Base-by-base conservation (phyloP, 2,888 invertebrate species). In the Drosophila colorata region DNA sequence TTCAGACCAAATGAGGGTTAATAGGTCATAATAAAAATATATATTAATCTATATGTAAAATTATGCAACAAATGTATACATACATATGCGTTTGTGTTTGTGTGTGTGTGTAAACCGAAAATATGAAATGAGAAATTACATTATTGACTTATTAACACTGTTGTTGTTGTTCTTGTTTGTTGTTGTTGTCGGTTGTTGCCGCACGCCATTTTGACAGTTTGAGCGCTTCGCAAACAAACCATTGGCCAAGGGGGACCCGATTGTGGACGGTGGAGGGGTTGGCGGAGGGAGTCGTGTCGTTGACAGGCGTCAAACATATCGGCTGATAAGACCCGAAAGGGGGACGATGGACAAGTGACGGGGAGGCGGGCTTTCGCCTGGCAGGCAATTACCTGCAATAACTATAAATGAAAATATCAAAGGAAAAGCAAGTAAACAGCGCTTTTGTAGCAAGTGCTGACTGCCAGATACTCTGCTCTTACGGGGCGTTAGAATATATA, bases 141-240 rank as follows among this genome's bases (percentile, higher is more conserved):
- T 85, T 85, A 81, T 81, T 81, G 85, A 81, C 81, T 81, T 74
- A 81, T 74, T 74, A 74, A 71, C 80, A 68, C 68, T 56, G 60
- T 66, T 74, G 56, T 48, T 51, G 37, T 43, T 68, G 58, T 37
- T 44, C 3, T 31, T 31, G 31, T 31, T 31, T 61, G 41, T 41
- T 49, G 69, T 55, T 73, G 48, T 60, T 72, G 68, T 61, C 68
- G 70, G 60, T 60, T 48, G 61, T 35, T 74, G 71, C 71, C 74
- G 59, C 70, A 66, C 77, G 80, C 78, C 74, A 79, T 81, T 84
- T 81, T 84, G 84, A 80, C 80, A 80, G 76, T 78, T 80, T 84
- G 81, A 80, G 78, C 76, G 78, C 71, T 78, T 73, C 56, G 69
- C 80, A 83, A 80, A 80, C 74, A 81, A 77, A 70, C 77, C 68